A percentile compares a stretch with the other conserved stretches of the same genome.
phyloP scores from a whole-genome alignment of 2,888 invertebrate species.

The Nyleta sp. region DNA sequence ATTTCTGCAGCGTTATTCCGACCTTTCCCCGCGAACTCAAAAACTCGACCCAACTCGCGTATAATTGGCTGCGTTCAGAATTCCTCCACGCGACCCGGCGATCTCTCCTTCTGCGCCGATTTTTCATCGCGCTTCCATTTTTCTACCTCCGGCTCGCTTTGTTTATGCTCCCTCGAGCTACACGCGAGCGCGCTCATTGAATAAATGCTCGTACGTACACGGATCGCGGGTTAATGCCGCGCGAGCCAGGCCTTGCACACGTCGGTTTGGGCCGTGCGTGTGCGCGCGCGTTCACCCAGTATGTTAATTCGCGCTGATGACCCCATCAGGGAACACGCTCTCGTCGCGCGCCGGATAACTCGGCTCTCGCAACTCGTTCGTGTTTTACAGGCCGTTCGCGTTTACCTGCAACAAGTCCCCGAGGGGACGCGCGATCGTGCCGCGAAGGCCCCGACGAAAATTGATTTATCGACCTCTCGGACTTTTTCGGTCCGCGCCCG shows the following conservation, averaged over 20 bases:
- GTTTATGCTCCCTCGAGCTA: too few species aligned
- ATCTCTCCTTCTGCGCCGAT: too few species aligned
- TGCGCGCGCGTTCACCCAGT: constrained; percentile 79
- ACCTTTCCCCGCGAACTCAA: too few species aligned
- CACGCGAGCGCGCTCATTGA: too few species aligned
- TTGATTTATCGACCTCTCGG: constrained; percentile 50
- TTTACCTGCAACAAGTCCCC: constrained; percentile 48
- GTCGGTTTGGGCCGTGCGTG: constrained; percentile 64
- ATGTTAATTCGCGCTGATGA: constrained; percentile 82
- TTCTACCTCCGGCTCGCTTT: too few species aligned
- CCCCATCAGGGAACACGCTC: constrained; percentile 81
- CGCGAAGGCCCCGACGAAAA: constrained; percentile 40
- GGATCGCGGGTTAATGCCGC: constrained; percentile 50
- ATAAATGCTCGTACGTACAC: constrained; percentile 38
- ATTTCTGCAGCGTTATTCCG: too few species aligned
- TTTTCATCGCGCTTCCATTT: too few species aligned
- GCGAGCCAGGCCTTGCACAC: constrained; percentile 23
- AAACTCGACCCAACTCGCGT: too few species aligned
- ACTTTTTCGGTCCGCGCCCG: constrained; percentile 34
- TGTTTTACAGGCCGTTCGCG: constrained; percentile 54
- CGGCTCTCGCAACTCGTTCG: constrained; percentile 18
- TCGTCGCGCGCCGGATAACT: constrained; percentile 72
- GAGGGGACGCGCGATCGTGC: constrained; percentile 36
- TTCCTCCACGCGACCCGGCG: too few species aligned
- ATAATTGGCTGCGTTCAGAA: too few species aligned